Percentiles rank a stretch among this genome's conserved stretches.
These are phyloP conservation scores for Drosophila santomea DNA, from an alignment of 1,140 invertebrate species.

Conservation along the genomic window DNA sequence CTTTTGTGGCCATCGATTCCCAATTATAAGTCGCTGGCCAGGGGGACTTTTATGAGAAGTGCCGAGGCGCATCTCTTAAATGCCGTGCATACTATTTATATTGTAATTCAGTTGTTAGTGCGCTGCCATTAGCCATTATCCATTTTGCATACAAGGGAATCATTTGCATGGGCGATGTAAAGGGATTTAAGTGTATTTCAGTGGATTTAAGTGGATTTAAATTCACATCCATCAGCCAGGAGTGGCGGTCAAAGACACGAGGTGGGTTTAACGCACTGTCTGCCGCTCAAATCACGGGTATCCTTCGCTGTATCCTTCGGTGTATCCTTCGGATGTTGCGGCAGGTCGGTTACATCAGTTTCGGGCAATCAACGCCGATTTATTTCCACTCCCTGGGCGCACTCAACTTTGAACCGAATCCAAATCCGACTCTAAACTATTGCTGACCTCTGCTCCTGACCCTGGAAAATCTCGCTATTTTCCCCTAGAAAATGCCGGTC, in stretches of 20 bases:
- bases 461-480: conserved; percentile 10
- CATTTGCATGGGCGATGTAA: conserved; percentile 17
- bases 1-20: conserved; percentile 17
- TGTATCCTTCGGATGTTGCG: conserved; percentile 40
- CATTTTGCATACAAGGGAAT: conserved; percentile 37
- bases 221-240: conserved; percentile 18
- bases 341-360: conserved; percentile 53
- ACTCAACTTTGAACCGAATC: conserved; percentile 70
- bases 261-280: conserved; percentile 25
- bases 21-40: conserved; percentile 29
- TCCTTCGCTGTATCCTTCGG: conserved; percentile 11
- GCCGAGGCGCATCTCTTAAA: conserved; percentile 6
- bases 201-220: background rate
- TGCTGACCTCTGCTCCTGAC: conserved; percentile 49
- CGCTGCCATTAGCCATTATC: conserved; percentile 2
- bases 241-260: conserved; percentile 29
- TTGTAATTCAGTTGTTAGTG: conserved; percentile 9
- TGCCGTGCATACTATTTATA: conserved; percentile 21
- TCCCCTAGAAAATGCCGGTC: conserved; percentile 10
- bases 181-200: background rate
- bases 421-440: conserved; percentile 20
- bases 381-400: conserved; percentile 24
- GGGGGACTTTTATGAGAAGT: background rate
- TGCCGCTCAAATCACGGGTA: conserved; percentile 2
- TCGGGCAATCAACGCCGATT: conserved; percentile 42